A percentile compares a stretch with the other conserved stretches of the same genome.
These are phyloP conservation scores for Euphydryas editha DNA, from an alignment of 2,888 invertebrate genomes.

Conservation along the genomic window DNA sequence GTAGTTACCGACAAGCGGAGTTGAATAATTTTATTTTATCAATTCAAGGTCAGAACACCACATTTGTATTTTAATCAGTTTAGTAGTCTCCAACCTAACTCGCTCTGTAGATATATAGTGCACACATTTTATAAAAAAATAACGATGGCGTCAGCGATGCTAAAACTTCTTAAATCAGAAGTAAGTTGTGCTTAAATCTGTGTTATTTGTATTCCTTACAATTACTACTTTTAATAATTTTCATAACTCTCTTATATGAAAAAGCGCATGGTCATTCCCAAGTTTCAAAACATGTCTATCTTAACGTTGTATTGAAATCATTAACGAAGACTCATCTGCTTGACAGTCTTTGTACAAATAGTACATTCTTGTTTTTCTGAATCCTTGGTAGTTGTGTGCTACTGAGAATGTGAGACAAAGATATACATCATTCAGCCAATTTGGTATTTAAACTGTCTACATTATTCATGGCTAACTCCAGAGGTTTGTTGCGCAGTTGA, in stretches of 20 bases:
- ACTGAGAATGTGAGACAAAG: slow-evolving; percentile 41
- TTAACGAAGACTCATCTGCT: not conserved
- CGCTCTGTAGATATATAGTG: slow-evolving; percentile 48
- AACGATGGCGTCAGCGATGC: slow-evolving; percentile 71
- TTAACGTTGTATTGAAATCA: slow-evolving; percentile 2
- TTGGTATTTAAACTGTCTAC: slow-evolving; percentile 64
- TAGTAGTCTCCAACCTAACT: slow-evolving; percentile 47
- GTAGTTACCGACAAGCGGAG: slow-evolving; percentile 52
- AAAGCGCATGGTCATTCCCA: not conserved
- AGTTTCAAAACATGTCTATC: slow-evolving; percentile 1
- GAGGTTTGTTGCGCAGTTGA: slow-evolving; percentile 58
- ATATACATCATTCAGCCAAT: slow-evolving; percentile 60
- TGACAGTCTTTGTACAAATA: slow-evolving; percentile 8
- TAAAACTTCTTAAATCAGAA: slow-evolving; percentile 75
- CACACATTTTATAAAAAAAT: slow-evolving; percentile 39
- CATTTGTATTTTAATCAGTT: slow-evolving; percentile 76
- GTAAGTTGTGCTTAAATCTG: slow-evolving; percentile 59
- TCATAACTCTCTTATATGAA: not conserved
- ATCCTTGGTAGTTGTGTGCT: slow-evolving; percentile 18
- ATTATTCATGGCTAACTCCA: slow-evolving; percentile 58
- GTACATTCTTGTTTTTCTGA: slow-evolving; percentile 33
- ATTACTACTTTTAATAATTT: not conserved
- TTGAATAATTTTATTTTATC: slow-evolving; percentile 70
- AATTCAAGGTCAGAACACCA: slow-evolving; percentile 72
- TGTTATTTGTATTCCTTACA: slow-evolving; percentile 20